Percentiles rank a stretch among this genome's conserved stretches.
Evolutionary conservation across 1,140 invertebrate genomes (phyloP).

Genomic region (Penaeus japonicus): DNA sequence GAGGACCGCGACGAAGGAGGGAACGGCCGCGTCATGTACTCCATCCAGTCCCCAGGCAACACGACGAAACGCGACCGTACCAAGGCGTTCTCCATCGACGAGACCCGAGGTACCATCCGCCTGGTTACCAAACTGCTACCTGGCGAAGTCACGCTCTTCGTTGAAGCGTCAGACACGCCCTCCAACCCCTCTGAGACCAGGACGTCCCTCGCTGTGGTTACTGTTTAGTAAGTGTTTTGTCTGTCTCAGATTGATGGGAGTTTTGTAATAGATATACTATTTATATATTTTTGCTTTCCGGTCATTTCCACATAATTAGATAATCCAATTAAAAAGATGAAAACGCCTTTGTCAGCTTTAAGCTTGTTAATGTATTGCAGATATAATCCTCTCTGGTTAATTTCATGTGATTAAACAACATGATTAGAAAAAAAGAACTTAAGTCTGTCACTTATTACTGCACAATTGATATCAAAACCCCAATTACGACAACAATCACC

Average conservation of each 20-base stretch:
- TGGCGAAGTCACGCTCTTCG: conserved; percentile 78
- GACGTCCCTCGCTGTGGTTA: conserved; percentile 81
- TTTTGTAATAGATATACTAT: conserved; percentile 50
- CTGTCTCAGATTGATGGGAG: background rate
- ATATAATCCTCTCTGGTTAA: too few species aligned
- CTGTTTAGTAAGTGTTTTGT: conserved; percentile 41
- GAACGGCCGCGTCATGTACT: conserved; percentile 84
- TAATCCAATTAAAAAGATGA: too few species aligned
- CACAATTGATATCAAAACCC: too few species aligned
- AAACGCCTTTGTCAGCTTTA: too few species aligned
- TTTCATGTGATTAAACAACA: too few species aligned
- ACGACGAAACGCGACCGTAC: background rate
- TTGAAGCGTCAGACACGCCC: conserved; percentile 80
- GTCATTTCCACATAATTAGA: conserved; percentile 37
- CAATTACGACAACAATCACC: too few species aligned
- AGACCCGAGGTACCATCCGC: conserved; percentile 24
- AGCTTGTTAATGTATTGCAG: too few species aligned
- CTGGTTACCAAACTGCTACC: conserved; percentile 61
- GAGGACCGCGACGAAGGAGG: conserved; percentile 89
- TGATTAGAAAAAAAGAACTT: too few species aligned
- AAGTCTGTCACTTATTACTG: too few species aligned
- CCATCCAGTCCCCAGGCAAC: conserved; percentile 65
- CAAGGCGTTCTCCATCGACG: conserved; percentile 16
- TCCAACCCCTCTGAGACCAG: conserved; percentile 79
- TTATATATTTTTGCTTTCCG: background rate